A percentile compares a stretch with the other conserved stretches of the same genome.
phyloP scores from a whole-genome alignment of 1,140 invertebrate genomes.

The Danaus melanippus region DNA sequence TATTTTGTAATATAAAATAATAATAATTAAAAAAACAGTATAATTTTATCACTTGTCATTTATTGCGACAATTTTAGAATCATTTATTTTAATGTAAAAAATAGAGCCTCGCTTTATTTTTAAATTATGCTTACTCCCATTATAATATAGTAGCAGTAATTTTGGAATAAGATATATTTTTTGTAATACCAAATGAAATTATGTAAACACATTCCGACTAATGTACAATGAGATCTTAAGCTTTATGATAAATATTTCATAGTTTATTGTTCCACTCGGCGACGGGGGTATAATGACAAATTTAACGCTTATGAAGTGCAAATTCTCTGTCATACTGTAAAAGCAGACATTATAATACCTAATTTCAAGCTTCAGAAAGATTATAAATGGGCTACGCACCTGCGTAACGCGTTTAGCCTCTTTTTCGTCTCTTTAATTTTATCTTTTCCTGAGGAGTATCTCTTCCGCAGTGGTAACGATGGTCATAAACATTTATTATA shows the following conservation, averaged over 20 bases:
- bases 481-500: slow-evolving; percentile 17
- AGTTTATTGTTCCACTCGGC: slow-evolving; percentile 47
- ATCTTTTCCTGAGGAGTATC: slow-evolving; percentile 21
- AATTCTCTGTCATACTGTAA: slow-evolving; percentile 60
- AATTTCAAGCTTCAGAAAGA: slow-evolving; percentile 56
- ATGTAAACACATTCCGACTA: too few species aligned
- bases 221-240: slow-evolving; percentile 4
- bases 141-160: too few species aligned
- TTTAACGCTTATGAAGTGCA: slow-evolving; percentile 66
- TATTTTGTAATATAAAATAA: too few species aligned
- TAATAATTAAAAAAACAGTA: too few species aligned
- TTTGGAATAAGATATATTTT: too few species aligned
- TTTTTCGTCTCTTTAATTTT: slow-evolving; percentile 37
- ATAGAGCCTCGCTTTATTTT: too few species aligned
- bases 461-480: slow-evolving; percentile 17
- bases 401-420: slow-evolving; percentile 29
- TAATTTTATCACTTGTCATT: too few species aligned
- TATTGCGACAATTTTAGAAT: too few species aligned
- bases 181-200: too few species aligned
- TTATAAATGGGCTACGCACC: slow-evolving; percentile 53
- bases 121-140: too few species aligned
- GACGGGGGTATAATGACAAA: slow-evolving; percentile 56
- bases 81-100: too few species aligned
- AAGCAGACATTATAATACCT: slow-evolving; percentile 60
- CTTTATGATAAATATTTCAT: slow-evolving; percentile 54